Evolutionary conservation across 2,113 vertebrate species (phyloP).

Genomic region (Coryphaenoides rupestris): DNA sequence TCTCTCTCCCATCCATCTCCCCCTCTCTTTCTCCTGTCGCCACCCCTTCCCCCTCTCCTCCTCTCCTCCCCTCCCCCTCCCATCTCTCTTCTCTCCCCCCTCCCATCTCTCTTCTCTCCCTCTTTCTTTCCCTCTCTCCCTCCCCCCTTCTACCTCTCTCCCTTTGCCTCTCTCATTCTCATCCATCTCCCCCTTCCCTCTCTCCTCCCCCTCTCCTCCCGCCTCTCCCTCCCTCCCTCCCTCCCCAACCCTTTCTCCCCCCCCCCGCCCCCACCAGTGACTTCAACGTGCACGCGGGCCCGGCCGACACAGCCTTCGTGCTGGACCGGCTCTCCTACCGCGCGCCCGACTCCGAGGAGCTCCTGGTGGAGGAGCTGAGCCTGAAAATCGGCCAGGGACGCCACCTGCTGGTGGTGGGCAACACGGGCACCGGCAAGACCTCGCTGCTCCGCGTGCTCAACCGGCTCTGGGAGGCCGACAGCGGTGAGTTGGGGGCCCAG

Average conservation of each 20-base stretch:
- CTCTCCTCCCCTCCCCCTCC: too few relatives aligned
- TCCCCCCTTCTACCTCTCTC: too few relatives aligned
- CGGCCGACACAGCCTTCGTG: conserved; percentile 79
- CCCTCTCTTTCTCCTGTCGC: too few relatives aligned
- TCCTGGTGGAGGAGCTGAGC: conserved; percentile 86
- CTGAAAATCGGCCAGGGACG: conserved; percentile 82
- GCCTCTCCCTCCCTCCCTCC: too few relatives aligned
- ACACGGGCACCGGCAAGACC: conserved; percentile 94
- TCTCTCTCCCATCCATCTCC: too few relatives aligned
- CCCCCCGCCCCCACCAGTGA: conserved; percentile 48
- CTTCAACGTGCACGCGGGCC: conserved; percentile 42
- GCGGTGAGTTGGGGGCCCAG: conserved; percentile 71
- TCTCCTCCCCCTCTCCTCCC: not conserved
- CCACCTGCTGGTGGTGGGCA: conserved; percentile 87
- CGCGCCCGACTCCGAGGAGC: conserved; percentile 78
- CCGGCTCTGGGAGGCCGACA: conserved; percentile 82
- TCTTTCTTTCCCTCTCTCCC: too few relatives aligned
- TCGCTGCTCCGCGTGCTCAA: conserved; percentile 88
- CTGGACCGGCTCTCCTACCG: conserved; percentile 81
- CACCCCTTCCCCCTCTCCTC: too few relatives aligned
- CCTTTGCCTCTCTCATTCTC: too few relatives aligned
- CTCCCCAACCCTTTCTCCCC: not conserved
- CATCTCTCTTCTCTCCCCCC: too few relatives aligned
- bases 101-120: too few relatives aligned
- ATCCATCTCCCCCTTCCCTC: too few relatives aligned